These are phyloP conservation scores for Xestia xanthographa DNA, from an alignment of 2,888 invertebrate genomes.

Conservation along the genomic window DNA sequence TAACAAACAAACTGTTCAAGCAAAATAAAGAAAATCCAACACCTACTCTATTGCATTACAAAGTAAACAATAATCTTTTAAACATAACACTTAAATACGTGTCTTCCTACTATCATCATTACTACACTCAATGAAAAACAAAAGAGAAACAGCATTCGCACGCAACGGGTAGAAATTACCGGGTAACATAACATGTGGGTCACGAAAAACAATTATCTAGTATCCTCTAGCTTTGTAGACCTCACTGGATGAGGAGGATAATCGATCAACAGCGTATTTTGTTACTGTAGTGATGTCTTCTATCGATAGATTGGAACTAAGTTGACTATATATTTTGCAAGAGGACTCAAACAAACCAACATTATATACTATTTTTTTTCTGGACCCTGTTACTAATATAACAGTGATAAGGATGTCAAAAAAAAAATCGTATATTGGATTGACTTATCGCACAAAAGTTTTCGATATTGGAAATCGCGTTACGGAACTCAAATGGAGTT, in stretches of 20 bases:
- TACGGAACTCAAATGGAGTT: no score
- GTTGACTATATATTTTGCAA: neutral
- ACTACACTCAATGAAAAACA: slow-evolving; percentile 17
- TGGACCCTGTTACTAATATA: neutral
- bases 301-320: slow-evolving; percentile 46
- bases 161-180: slow-evolving; percentile 57
- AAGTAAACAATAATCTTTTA: slow-evolving; percentile 5
- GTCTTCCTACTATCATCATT: slow-evolving; percentile 22
- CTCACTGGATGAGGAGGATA: slow-evolving; percentile 44
- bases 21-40: neutral
- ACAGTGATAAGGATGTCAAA: neutral
- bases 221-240: slow-evolving; percentile 49
- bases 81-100: neutral
- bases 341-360: neutral
- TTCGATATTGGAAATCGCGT: no score
- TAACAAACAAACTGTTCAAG: neutral
- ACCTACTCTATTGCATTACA: neutral
- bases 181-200: slow-evolving; percentile 64
- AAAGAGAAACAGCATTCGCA: slow-evolving; percentile 31
- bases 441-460: no score
- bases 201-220: slow-evolving; percentile 76
- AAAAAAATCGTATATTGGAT: neutral
- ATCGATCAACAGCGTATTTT: slow-evolving; percentile 38
- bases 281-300: slow-evolving; percentile 33
- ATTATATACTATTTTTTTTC: neutral